Percentiles rank a stretch among this genome's conserved stretches.
Conservation (phyloP, 2,797 vertebrate species). For the Falco novaeseelandiae region DNA sequence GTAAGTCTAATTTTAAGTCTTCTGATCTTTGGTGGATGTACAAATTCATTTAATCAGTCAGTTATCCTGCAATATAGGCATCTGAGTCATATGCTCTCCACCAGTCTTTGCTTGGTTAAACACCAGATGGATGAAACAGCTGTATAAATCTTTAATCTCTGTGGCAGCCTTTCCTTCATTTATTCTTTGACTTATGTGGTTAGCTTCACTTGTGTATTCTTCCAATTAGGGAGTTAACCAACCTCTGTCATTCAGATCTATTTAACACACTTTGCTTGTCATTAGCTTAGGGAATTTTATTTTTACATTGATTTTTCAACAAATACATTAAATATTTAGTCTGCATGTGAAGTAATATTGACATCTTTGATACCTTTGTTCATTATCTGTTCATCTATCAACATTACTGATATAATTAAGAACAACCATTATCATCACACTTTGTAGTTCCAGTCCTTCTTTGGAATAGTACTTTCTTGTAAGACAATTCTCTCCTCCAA, state of each 20-base stretch:
- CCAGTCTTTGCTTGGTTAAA: slow-evolving; percentile 55
- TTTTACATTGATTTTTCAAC: slow-evolving; percentile 13
- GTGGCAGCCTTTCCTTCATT: slow-evolving; percentile 33
- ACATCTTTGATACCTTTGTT: neutral
- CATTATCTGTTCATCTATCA: slow-evolving; percentile 3
- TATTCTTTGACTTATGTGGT: slow-evolving; percentile 33
- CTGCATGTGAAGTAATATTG: neutral
- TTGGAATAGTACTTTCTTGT: neutral
- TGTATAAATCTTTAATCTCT: slow-evolving; percentile 60
- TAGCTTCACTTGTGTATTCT: slow-evolving; percentile 24
- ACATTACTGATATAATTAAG: neutral
- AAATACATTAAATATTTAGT: slow-evolving; percentile 22
- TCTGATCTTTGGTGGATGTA: slow-evolving; percentile 36
- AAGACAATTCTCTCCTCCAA: neutral
- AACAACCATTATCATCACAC: neutral
- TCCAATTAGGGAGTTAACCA: slow-evolving; percentile 26
- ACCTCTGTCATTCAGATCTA: neutral
- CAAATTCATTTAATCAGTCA: slow-evolving; percentile 38
- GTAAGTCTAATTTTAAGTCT: slow-evolving; percentile 29
- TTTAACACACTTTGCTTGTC: neutral
- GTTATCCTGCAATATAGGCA: neutral
- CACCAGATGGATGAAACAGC: slow-evolving; percentile 63
- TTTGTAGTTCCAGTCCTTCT: neutral
- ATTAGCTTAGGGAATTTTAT: neutral
- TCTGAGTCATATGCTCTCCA: slow-evolving; percentile 41